Base-by-base conservation (phyloP, 2,888 invertebrate species). In the Erpobdella octoculata region DNA sequence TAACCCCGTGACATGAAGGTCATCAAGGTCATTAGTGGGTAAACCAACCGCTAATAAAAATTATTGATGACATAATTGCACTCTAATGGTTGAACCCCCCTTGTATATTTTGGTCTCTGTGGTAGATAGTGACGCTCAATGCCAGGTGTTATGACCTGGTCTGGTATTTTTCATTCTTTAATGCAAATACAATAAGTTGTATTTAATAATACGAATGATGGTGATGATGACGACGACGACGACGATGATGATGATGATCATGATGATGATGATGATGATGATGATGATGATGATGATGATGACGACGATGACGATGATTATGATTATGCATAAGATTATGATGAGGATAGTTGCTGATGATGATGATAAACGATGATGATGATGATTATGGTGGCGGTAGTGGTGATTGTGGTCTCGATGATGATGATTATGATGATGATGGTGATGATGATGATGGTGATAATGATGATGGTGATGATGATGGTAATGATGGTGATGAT, bases 361-460 rank as follows among this genome's bases (percentile, higher is more conserved):
- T 28, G 64, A 33, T 28, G 3, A n/a, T n/a, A n/a, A n/a, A n/a
- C n/a, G n/a, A 33, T 28, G 64, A 64, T 28, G 35, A 2, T 28
- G 64, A 64, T 28, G 64, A 64, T 28, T 5, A 64, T 28, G 64
- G 36, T 28, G 64, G 4, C 3, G 64, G 46, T 46, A 46, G n/a
- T 37, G 41, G n/a, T 4, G 67, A 41, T 4, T n/a, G 21, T 4
- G 67, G 31, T 5, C 41, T 41, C 1, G 69, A 69, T 6, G 58
- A 58, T 58, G 69, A 69, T 28, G 69, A 69, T 58, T 53, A 69
- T 58, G 58, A 58, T 58, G 69, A 69, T 59, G 69, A 69, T 58
- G 70, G 59, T 53, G 70, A 70, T 53, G 70, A 70, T 15, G 70
- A 70, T 15, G 70, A 58, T 15, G 70, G 59, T 21, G 70, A 70